phyloP scores from a whole-genome alignment of 2,797 vertebrate species.

The Synanceia verrucosa region DNA sequence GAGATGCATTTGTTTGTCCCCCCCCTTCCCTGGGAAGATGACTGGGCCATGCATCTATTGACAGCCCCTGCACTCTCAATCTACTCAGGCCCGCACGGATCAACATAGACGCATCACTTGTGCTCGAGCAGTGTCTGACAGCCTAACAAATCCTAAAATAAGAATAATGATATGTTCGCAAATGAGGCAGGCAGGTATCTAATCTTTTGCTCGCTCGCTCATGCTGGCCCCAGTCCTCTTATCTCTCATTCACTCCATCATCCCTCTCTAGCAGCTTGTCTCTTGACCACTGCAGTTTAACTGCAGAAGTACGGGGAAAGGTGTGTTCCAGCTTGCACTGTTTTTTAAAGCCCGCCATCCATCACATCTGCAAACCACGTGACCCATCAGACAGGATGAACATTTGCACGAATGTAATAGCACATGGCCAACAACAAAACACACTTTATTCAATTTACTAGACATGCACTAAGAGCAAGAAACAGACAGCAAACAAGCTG shows the following conservation, averaged over 20 bases:
- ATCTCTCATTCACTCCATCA: slow-evolving; percentile 73
- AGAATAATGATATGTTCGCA: slow-evolving; percentile 79
- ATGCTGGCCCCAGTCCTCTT: slow-evolving; percentile 50
- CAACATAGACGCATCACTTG: slow-evolving; percentile 76
- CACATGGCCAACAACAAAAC: slow-evolving; percentile 35
- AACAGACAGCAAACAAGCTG: slow-evolving; percentile 46
- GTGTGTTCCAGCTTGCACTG: slow-evolving; percentile 60
- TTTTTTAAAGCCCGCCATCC: slow-evolving; percentile 59
- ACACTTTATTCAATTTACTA: slow-evolving; percentile 48
- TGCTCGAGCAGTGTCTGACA: slow-evolving; percentile 71
- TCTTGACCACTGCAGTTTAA: slow-evolving; percentile 73
- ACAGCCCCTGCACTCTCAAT: slow-evolving; percentile 76
- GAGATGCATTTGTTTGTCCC: slow-evolving; percentile 84
- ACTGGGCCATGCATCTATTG: slow-evolving; percentile 79
- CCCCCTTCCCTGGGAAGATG: slow-evolving; percentile 71
- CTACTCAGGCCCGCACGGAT: slow-evolving; percentile 67
- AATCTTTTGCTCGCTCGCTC: slow-evolving; percentile 62
- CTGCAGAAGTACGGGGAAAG: slow-evolving; percentile 65
- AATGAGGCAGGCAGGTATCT: slow-evolving; percentile 77
- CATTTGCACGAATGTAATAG: slow-evolving; percentile 36
- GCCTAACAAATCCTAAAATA: slow-evolving; percentile 80
- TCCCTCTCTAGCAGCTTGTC: slow-evolving; percentile 39
- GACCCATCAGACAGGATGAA: slow-evolving; percentile 57
- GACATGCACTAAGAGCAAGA: slow-evolving; percentile 48
- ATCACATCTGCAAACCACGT: slow-evolving; percentile 66